These are phyloP conservation scores for Strongylocentrotus purpuratus DNA, from an alignment of 35 echinoderm and acorn worm genomes.

Conservation along the genomic window DNA sequence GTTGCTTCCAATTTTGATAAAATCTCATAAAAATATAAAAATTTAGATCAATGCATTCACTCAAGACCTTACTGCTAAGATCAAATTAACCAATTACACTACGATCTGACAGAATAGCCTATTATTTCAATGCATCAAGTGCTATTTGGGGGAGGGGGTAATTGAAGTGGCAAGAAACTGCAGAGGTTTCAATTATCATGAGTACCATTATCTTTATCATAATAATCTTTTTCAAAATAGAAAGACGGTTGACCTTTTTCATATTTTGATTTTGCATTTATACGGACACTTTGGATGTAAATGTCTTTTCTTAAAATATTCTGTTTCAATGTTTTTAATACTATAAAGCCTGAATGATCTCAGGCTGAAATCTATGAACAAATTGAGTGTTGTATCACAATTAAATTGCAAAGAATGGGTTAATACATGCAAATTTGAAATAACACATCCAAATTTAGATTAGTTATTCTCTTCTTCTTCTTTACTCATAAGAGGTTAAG, in stretches of 20 bases:
- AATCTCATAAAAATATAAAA: not conserved
- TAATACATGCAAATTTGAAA: no score
- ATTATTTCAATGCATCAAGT: not conserved
- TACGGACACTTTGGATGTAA: no score
- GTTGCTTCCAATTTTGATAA: not conserved
- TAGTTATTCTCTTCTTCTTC: not conserved
- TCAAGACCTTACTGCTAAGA: not conserved
- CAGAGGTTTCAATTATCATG: not conserved
- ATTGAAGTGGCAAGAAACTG: not conserved
- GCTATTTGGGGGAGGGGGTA: not conserved
- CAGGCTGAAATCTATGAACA: no score
- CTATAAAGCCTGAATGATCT: no score
- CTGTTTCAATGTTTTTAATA: no score
- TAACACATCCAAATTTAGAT: not conserved
- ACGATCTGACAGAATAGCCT: not conserved
- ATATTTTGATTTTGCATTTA: no score
- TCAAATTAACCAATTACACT: not conserved
- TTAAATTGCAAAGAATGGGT: no score
- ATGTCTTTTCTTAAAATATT: no score
- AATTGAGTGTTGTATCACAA: no score
- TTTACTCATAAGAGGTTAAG: not conserved
- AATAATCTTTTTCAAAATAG: no score
- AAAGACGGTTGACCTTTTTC: no score
- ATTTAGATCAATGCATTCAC: constrained; percentile 1
- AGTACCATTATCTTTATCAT: not conserved